Base-by-base conservation (phyloP, 2,113 vertebrate species). In the Trichechus manatus region DNA sequence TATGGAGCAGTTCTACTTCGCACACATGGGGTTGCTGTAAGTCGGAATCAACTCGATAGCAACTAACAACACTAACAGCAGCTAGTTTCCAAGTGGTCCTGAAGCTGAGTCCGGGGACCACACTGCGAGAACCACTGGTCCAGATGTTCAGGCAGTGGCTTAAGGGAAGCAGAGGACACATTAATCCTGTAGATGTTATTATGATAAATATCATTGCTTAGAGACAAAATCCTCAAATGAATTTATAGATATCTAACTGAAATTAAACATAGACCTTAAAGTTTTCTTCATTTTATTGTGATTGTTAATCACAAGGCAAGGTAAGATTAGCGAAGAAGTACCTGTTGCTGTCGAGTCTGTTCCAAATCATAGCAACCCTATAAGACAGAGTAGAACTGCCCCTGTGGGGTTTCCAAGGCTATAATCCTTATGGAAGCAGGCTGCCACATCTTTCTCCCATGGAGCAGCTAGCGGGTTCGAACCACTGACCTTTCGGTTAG, bases 211-310 rank as follows among this genome's bases (percentile, higher is more conserved):
- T 42, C 22, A 80, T 42, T 90, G 50, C 64, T 77, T 47, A n/a
- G 33, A 72, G 86, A 44, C n/a, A 94, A 94, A 93, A 53, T 74
- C 31, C 22, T 29, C 42, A 94, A 81, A 74, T 91, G n/a, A 64
- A 85, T 93, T 59, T 77, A 70, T 85, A 94, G n/a, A 36, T 74
- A 61, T 39, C 14, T 93, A 93, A 93, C 85, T 87, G 9, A 91
- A 86, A 47, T 80, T 23, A 50, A 91, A 77, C 14, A 29, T 72
- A 42, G 39, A 53, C 47, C 33, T 61, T 66, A 27, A 59, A 72
- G 50, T 80, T 70, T 47, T 13, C 56, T 72, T 89, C 50, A 84
- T 93, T 91, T 83, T 66, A 25, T 70, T 79, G 7, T 68, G 33
- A 53, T 80, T 20, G 44, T 23, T 84, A 11, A 64, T 70, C 74